Percentiles rank a stretch among this genome's conserved stretches.
Conservation (phyloP, 2,888 invertebrate species). For the Pseudanteris insignis region DNA sequence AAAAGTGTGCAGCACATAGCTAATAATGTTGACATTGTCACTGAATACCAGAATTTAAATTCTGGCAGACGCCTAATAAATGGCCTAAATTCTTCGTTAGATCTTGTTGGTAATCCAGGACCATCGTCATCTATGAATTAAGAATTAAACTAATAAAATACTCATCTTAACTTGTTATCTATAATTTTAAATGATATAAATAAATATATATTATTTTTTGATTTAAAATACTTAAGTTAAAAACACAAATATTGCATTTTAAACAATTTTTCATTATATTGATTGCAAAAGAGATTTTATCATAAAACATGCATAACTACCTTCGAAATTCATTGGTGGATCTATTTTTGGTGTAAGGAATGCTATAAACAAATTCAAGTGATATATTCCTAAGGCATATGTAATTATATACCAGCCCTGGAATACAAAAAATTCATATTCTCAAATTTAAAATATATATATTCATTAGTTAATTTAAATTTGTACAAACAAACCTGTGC, state of each 20-base stretch:
- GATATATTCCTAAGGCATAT: conserved; percentile 98
- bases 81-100: conserved; percentile 97
- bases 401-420: conserved; percentile 99
- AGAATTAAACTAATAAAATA: not conserved
- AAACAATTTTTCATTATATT: not conserved
- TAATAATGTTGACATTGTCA: conserved; percentile 91
- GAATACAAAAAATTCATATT: conserved; percentile 51
- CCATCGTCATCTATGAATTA: conserved; percentile 75
- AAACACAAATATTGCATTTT: too few relatives aligned
- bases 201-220: too few relatives aligned
- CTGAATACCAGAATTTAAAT: conserved; percentile 99
- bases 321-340: conserved; percentile 94
- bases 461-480: not conserved
- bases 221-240: too few relatives aligned
- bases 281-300: not conserved
- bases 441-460: not conserved
- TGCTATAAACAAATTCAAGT: conserved; percentile 98
- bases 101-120: conserved; percentile 92
- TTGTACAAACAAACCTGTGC: conserved; percentile 75
- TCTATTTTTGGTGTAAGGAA: conserved; percentile 99
- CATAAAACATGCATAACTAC: conserved; percentile 67
- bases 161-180: too few relatives aligned
- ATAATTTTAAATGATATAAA: too few relatives aligned
- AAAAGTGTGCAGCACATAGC: conserved; percentile 94
- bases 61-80: conserved; percentile 97